Evolutionary conservation across 1,140 invertebrate species (phyloP), one percentile per base, ranked within the genome.

Genomic region (Hylyphantes graminicola): DNA sequence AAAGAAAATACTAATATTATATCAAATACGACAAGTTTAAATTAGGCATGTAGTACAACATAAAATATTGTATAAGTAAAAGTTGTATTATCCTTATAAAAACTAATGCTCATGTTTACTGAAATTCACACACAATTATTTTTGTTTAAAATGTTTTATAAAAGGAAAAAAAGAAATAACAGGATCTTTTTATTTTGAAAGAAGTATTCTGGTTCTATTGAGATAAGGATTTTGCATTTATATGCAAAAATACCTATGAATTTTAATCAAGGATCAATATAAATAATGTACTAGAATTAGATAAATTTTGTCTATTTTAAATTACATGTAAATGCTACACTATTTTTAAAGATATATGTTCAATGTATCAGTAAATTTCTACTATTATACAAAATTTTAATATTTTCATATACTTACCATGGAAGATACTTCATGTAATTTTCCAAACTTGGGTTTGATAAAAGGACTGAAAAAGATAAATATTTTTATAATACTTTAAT

Each of bases 351-450:
- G 2, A 59, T 10, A 61, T 17, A 61, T 61, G 13, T 61, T 61
- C 10, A 61, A 61, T 61, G 13, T 17, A 61, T 13, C 59, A 61
- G 17, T 13, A 13, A 61, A 61, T 61, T 61, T 61, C 13, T 10
- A 12, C 17, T 17, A 61, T 15, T 61, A 61, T 10, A 7, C 17
- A 61, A 13, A 61, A 61, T 15, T 61, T 15, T n/a, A 35, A 81
- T 50, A 7, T 57, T 72, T 74, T 87, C 86, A 83, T 13, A 76
- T 65, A 90, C 94, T 94, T 93, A 99, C 97, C 94, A 96, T 95
- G 91, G 97, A 98, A 72, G 96, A 95, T 35, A 97, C 95, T 91
- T 99, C 98, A 90, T 98, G 97, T 72, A 98, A 91, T 91, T 98
- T 98, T 86, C 96, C 96, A 86, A 98, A 92, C 90, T 97, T 96